Conservation (phyloP, 2,888 invertebrate species). For the Leuctra nigra region DNA sequence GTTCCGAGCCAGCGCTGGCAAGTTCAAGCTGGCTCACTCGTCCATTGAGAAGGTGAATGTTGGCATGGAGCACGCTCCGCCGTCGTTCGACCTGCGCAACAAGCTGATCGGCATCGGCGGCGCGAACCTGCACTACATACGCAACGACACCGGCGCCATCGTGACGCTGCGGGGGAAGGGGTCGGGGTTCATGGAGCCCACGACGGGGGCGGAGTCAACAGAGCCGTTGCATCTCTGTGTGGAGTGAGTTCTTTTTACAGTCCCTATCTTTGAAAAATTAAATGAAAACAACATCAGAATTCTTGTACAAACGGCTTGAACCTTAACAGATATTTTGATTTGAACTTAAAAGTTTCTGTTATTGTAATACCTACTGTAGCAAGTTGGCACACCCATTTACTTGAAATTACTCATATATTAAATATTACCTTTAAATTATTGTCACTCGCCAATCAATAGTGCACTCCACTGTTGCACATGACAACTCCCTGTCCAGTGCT, state of each 20-base stretch:
- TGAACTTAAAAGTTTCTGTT: no score
- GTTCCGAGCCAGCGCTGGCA: slow-evolving; percentile 31
- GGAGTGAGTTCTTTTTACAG: slow-evolving; percentile 51
- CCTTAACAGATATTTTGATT: no score
- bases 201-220: slow-evolving; percentile 51
- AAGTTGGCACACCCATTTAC: no score
- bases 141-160: slow-evolving; percentile 69
- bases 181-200: slow-evolving; percentile 52
- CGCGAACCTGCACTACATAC: slow-evolving; percentile 68
- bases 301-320: no score
- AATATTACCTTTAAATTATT: no score
- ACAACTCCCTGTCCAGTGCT: no score
- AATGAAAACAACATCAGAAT: no score
- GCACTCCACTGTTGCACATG: background rate
- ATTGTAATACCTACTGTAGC: no score
- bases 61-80: slow-evolving; percentile 69
- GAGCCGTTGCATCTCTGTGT: slow-evolving; percentile 71
- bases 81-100: slow-evolving; percentile 65
- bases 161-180: slow-evolving; percentile 66
- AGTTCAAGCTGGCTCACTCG: slow-evolving; percentile 35
- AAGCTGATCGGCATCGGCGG: slow-evolving; percentile 65
- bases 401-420: no score
- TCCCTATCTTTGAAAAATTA: no score
- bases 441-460: background rate
- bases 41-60: slow-evolving; percentile 59